A percentile compares a stretch with the other conserved stretches of the same genome.
Conservation (phyloP, 2,888 invertebrate genomes). For the Drosophila vallismaia region DNA sequence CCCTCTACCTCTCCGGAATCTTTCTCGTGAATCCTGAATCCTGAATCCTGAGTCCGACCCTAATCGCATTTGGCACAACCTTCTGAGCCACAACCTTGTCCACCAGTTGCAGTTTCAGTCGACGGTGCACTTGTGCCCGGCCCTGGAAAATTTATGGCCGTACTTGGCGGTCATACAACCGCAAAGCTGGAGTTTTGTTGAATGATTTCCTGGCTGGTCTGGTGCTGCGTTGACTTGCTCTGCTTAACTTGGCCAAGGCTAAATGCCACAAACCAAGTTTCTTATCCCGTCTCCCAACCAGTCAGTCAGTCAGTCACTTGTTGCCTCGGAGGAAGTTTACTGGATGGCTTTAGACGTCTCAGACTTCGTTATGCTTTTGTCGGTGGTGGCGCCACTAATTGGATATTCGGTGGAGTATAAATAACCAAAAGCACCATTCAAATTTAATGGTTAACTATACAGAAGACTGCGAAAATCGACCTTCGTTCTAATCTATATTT, state of each 20-base stretch:
- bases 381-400: constrained; percentile 54
- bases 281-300: neutral
- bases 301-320: constrained; percentile 42
- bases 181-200: constrained; percentile 49
- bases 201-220: constrained; percentile 63
- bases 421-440: constrained; percentile 10
- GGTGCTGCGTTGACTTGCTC: constrained; percentile 57
- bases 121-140: constrained; percentile 42
- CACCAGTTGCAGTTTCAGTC: constrained; percentile 49
- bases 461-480: neutral
- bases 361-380: constrained; percentile 37
- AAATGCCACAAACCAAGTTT: constrained; percentile 26
- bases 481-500: too few species aligned
- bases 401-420: constrained; percentile 36
- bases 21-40: constrained; percentile 5
- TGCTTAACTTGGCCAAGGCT: constrained; percentile 33
- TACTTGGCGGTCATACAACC: constrained; percentile 38
- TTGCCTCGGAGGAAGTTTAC: constrained; percentile 47
- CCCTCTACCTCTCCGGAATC: too few species aligned
- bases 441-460: neutral
- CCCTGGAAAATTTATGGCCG: constrained; percentile 68
- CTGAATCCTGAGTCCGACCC: constrained; percentile 41
- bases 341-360: constrained; percentile 22
- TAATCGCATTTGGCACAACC: constrained; percentile 52
- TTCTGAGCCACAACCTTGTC: constrained; percentile 44